A percentile compares a stretch with the other conserved stretches of the same genome.
Evolutionary conservation across 2,113 vertebrate genomes (phyloP).

Genomic region (Lophochroa leadbeateri): DNA sequence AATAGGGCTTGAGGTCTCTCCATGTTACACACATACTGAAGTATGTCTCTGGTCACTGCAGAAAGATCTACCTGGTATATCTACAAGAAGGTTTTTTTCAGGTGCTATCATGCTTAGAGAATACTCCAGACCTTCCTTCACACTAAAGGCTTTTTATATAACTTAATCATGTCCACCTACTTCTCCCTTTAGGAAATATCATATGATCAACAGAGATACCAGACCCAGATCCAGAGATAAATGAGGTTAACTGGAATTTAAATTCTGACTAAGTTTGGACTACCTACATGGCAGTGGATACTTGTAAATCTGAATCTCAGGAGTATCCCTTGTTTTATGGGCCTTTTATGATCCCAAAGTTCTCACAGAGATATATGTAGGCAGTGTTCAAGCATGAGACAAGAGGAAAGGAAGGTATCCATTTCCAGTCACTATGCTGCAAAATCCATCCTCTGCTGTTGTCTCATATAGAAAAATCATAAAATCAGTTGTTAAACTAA

Average conservation of each 20-base stretch:
- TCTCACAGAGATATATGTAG: not conserved
- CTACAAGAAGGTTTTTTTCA: not conserved
- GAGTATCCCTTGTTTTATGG: not conserved
- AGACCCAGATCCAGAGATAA: not conserved
- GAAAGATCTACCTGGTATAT: not conserved
- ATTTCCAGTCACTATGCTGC: not conserved
- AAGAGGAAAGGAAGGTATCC: not conserved
- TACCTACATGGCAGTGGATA: not conserved
- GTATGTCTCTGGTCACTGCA: not conserved
- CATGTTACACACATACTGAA: accelerated
- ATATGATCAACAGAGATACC: not conserved
- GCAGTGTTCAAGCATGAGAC: not conserved
- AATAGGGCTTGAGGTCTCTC: not conserved
- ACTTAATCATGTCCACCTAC: not conserved
- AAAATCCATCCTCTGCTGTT: not conserved
- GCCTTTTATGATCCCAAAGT: not conserved
- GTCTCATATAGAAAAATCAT: not conserved
- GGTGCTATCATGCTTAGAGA: not conserved
- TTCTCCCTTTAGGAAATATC: not conserved
- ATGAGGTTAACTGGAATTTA: not conserved
- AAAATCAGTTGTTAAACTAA: not conserved
- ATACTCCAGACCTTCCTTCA: not conserved
- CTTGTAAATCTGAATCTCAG: not conserved
- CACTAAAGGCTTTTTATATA: not conserved
- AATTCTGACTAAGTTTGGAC: not conserved